Evolutionary conservation across 1,140 invertebrate genomes (phyloP), one percentile per base, ranked within the genome.

Genomic region (Tetramorium simillimum): DNA sequence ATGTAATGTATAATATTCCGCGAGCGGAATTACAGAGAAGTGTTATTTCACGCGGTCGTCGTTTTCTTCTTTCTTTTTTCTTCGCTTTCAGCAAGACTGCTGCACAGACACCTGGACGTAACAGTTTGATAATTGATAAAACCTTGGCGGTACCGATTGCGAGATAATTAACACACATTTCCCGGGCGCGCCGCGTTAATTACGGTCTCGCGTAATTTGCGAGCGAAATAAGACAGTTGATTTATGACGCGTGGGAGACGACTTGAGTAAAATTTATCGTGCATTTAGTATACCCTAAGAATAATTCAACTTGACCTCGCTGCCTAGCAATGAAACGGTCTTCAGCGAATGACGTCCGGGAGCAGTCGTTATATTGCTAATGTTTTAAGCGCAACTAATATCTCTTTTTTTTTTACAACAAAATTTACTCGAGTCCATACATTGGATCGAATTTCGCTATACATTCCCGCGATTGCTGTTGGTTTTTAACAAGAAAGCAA

Each of bases 241-340:
- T 73, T 82, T 82, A 82, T 37, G 46, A 73, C 51, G 37, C 67
- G 80, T 58, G 67, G 53, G 37, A 82, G 40, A 67, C 46, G n/a
- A 46, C 18, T 0, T 40, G 16, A 70, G 53, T 58, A 46, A 73
- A 72, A 73, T 73, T 73, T 73, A 82, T 72, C 12, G 49, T 43
- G 51, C 51, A 24, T 80, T 73, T 51, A 56, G 28, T n/a, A 16
- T 43, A 60, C 2, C 6, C 46, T n/a, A 28, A 46, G 63, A 46
- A 60, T 73, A 73, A 73, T 73, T 60, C 18, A 58, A 75, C 40
- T 75, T 73, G 80, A 75, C 16, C 53, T 60, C 58, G 12, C n/a
- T 56, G 14, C 62, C 33, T 37, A 24, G 24, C 65, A 28, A 33
- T 65, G 9, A 65, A 16, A 40, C 60, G 12, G 6, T 65, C 60